Evolutionary conservation across 1,140 invertebrate species (phyloP), one percentile per base, ranked within the genome.

Genomic region (Hylyphantes graminicola): DNA sequence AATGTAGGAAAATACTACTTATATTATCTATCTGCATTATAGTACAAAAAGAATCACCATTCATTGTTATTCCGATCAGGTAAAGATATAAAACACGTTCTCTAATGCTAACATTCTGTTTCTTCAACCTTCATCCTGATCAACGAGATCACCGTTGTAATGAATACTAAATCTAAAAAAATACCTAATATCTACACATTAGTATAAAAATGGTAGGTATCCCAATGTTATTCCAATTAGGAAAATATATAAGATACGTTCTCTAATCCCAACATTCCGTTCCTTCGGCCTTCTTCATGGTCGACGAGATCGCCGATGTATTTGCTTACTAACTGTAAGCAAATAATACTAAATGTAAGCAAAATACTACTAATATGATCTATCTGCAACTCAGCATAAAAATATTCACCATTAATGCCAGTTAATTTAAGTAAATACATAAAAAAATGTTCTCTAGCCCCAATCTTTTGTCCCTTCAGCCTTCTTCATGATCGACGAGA

Each of bases 401-500:
- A 35, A 35, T 35, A 35, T 35, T 35, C 35, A 35, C 35, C 5
- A 35, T 35, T 5, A 35, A 35, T 35, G 35, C 35, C 35, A 35
- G 35, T 35, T 35, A 9, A 67, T 67, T 13, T 17, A 61, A 6
- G 12, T 61, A 15, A 61, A 61, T 61, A 15, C 3, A 61, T 61
- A 15, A 61, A 61, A 59, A 35, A 1, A 35, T 35, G 35, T 35
- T 35, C 1, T 35, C 35, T 35, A 35, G 5, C 5, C 35, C n/a
- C 65, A 50, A 53, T 11, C 21, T 55, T 19, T 19, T 21, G 54
- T 79, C 21, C 50, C 51, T 83, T 57, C 21, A 87, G 86, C 86
- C 21, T 88, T 87, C 53, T 89, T 89, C 78, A 73, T 77, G 48
- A 88, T 89, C 65, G 88, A 89, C 19, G 81, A 86, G 19, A 76